Evolutionary conservation across 2,888 invertebrate species (phyloP).

Genomic region (Hyposoter didymator): DNA sequence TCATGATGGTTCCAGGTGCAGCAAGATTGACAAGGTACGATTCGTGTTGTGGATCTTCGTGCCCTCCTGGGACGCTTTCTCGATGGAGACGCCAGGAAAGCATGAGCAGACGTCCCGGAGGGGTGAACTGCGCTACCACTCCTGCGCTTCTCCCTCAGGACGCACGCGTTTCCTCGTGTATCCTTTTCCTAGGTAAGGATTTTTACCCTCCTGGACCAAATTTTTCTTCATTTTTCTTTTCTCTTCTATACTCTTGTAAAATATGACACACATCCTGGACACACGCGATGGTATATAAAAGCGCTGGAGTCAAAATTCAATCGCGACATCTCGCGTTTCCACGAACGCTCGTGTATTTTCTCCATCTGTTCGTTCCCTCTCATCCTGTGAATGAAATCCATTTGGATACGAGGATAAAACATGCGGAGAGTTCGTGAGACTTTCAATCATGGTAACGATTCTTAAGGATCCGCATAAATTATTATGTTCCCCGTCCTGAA

Average conservation of each 20-base stretch:
- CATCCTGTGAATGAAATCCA: background rate
- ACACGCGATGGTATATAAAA: constrained; percentile 57
- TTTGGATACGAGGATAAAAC: background rate
- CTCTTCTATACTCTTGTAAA: constrained; percentile 69
- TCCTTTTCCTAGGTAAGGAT: constrained; percentile 51
- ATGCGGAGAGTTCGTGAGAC: constrained; percentile 11
- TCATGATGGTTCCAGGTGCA: constrained; percentile 73
- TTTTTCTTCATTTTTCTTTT: constrained; percentile 32
- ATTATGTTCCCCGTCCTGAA: background rate
- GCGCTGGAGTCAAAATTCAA: constrained; percentile 67
- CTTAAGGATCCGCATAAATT: constrained; percentile 18
- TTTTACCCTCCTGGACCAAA: constrained; percentile 46
- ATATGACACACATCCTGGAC: constrained; percentile 75
- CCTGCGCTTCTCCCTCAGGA: constrained; percentile 40
- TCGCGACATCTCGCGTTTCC: constrained; percentile 59
- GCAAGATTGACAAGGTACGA: constrained; percentile 76
- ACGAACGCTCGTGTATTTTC: constrained; percentile 38
- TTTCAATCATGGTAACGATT: background rate
- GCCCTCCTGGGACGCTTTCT: constrained; percentile 58
- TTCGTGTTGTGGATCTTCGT: constrained; percentile 71
- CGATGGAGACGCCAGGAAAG: constrained; percentile 32
- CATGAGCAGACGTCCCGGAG: constrained; percentile 55
- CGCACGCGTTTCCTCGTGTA: constrained; percentile 41
- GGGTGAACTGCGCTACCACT: constrained; percentile 59
- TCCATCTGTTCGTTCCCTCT: constrained; percentile 18